Evolutionary conservation across 2,113 vertebrate genomes (phyloP), one percentile per base, ranked within the genome.

Genomic region (Baryphthengus martii): DNA sequence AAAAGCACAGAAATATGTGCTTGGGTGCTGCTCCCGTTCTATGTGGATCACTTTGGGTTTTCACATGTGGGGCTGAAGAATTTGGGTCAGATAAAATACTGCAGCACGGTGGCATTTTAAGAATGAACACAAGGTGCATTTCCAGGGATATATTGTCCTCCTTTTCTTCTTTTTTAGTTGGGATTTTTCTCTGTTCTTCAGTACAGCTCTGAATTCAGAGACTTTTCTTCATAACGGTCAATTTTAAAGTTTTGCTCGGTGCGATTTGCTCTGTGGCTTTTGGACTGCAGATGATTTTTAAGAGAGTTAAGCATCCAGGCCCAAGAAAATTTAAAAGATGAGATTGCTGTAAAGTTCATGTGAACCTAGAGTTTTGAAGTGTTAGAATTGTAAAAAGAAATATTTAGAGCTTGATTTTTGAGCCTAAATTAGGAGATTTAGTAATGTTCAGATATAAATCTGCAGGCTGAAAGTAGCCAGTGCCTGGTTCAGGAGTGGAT

Each of bases 1-100:
- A 14, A 49, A 19, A 80, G 35, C 28, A 13, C 39, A 29, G 26
- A 17, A 1, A 2, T 39, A 13, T 4, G 0, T 13, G 3, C 28
- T 15, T 45, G 37, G 40, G 26, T 28, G 55, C 28, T 31, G 21
- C 49, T 49, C 44, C 42, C 10, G 1, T 50, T 58, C 11, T 0
- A 3, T 35, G 10, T 62, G 39, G 29, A 16, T 45, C 2, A 1
- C 33, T 14, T 45, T 35, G 50, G 26, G 9, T 42, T 66, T 77
- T 66, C 35, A 25, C 33, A 24, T 4, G 3, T 6, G 14, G 29
- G 31, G 52, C 20, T n/a, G 37, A 58, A 58, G 28, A 50, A 45
- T 59, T 65, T 49, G 17, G 6, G 24, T 58, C 40, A 72, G 47
- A 44, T 65, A 25, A 58, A 72, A 29, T 28, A 50, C 1, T 24